Percentiles rank a stretch among this genome's conserved stretches.
These are phyloP conservation scores for Lepidochitona cinerea DNA, from an alignment of 2,888 invertebrate genomes.

Conservation along the genomic window DNA sequence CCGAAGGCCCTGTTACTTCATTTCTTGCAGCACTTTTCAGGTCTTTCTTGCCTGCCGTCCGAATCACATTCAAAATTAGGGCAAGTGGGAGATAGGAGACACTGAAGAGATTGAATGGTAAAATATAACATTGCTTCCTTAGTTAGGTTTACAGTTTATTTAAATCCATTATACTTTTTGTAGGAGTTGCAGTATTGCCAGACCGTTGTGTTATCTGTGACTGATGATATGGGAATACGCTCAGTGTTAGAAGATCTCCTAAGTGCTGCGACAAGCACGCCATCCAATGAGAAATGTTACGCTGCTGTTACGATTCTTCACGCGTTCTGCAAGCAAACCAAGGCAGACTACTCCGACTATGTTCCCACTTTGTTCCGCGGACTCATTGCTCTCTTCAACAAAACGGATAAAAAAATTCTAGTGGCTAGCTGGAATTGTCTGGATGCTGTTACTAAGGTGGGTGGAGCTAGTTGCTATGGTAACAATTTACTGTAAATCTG, in stretches of 20 bases:
- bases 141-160: too few relatives aligned
- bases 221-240: constrained; percentile 84
- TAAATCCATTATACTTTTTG: too few relatives aligned
- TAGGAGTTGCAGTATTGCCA: constrained; percentile 91
- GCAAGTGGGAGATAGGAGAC: too few relatives aligned
- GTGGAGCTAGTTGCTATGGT: too few relatives aligned
- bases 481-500: too few relatives aligned
- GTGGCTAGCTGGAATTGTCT: constrained; percentile 94
- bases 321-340: constrained; percentile 90
- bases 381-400: constrained; percentile 87
- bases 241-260: constrained; percentile 90
- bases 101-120: too few relatives aligned
- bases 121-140: too few relatives aligned
- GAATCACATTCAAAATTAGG: too few relatives aligned
- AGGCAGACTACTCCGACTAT: constrained; percentile 89
- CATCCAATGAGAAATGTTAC: constrained; percentile 76
- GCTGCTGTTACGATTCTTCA: constrained; percentile 90
- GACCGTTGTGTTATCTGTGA: constrained; percentile 91
- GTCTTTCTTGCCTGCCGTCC: too few relatives aligned
- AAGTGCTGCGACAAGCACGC: constrained; percentile 75
- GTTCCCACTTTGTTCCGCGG: constrained; percentile 90
- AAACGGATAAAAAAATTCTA: constrained; percentile 84
- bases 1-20: too few relatives aligned
- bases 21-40: too few relatives aligned
- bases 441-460: constrained; percentile 86